Base-by-base conservation (phyloP, 2,113 vertebrate species). In the Calyptommatus sinebrachiatus region DNA sequence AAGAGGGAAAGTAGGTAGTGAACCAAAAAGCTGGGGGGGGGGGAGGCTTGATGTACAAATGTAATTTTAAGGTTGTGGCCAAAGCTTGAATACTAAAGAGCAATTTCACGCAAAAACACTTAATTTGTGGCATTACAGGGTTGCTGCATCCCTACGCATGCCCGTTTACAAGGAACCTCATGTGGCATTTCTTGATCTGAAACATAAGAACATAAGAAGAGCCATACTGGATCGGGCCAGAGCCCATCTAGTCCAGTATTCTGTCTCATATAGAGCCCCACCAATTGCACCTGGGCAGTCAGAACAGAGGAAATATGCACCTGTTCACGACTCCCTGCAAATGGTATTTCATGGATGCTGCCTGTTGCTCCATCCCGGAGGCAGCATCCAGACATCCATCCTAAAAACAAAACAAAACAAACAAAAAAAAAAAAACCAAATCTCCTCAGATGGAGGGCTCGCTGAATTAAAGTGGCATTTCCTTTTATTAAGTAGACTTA, bases 1-100 rank as follows among this genome's bases (percentile, higher is more conserved):
- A 87, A 91, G 83, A 20, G 22, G 41, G 83, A 68, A 66, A 85
- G 24, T 71, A 35, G 24, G 69, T 16, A 74, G 35, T 83, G 10
- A 68, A 1, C 79, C 8, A 86, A 4, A 48, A 74, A 75, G 79
- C 20, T 1, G 77, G 18, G 16, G 5, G 66, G 72, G 24, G 7
- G 28, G 8, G 79, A 26, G 53, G 8, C 1, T 1, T 70, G 31
- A 60, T 83, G 82, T 69, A 8, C 0, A 63, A 80, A 82, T 28
- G 18, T 50, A 77, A 48, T 29, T 65, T 63, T 41, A 79, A 61
- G 53, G 62, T 46, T 60, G 16, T 71, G 35, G 35, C 1, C 18
- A 22, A 26, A 71, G 3, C n/a, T 26, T 45, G 35, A 24, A 21
- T 79, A 72, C 7, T 20, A 72, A 31, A 46, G 31, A 1, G 20